These are phyloP conservation scores for Palythoa caribaeorum DNA, from an alignment of 92 coral and sea anemone species.

Conservation along the genomic window DNA sequence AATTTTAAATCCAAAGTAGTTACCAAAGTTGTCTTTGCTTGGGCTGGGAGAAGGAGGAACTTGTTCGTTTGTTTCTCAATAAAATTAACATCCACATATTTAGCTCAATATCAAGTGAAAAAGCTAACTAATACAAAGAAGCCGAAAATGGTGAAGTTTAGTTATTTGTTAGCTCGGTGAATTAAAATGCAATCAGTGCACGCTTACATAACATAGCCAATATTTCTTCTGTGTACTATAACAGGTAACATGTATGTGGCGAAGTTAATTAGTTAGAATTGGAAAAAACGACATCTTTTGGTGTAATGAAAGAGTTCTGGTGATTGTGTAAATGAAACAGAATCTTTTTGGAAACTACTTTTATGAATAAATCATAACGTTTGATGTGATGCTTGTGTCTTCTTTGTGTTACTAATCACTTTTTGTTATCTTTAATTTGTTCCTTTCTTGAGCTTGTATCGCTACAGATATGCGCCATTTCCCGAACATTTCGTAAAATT, in stretches of 20 bases:
- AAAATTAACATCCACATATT: constrained; percentile 73
- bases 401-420: constrained; percentile 37
- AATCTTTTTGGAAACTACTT: constrained; percentile 12
- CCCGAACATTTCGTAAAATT: neutral
- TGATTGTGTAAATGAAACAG: constrained; percentile 45
- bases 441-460: neutral
- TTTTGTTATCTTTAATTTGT: constrained; percentile 1
- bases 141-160: neutral
- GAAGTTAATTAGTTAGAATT: constrained; percentile 39
- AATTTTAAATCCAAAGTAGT: neutral
- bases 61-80: constrained; percentile 62
- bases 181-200: constrained; percentile 2
- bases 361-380: constrained; percentile 52
- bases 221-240: neutral
- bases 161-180: neutral
- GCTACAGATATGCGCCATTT: neutral
- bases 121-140: neutral
- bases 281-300: constrained; percentile 21
- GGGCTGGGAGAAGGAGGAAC: constrained; percentile 79
- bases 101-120: constrained; percentile 41
- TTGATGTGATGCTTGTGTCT: constrained; percentile 38
- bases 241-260: constrained; percentile 13
- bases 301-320: constrained; percentile 26
- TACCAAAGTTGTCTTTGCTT: constrained; percentile 71
- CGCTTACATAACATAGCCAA: neutral